Base-by-base conservation (phyloP, 2,113 vertebrate species). In the Microcebus murinus region DNA sequence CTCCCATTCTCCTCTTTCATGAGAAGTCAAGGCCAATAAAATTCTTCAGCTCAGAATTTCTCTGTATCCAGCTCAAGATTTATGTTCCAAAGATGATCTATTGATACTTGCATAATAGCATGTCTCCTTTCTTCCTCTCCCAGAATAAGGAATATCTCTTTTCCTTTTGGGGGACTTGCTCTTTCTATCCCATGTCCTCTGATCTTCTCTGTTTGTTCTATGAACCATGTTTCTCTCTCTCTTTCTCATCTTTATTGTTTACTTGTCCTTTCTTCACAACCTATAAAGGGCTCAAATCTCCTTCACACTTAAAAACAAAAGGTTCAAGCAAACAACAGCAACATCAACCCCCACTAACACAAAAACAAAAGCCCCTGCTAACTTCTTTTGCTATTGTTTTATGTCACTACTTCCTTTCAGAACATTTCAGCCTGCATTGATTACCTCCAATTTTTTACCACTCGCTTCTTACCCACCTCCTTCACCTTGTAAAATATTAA, bases 21-120 rank as follows among this genome's bases (percentile, higher is more conserved):
- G 65, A 80, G 63, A 74, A 12, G 63, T 83, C 36, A 89, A 87
- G 27, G 25, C 31, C 45, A 74, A 36, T 23, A 57, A 73, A 86
- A 91, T 79, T 88, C 59, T 79, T 93, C 29, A 70, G 34, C 23
- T 70, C 68, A 90, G 74, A 82, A 76, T 95, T 93, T 96, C 45
- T 95, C 52, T 92, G 34, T 73, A 59, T 52, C 42, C 48, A 96
- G 34, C 9, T 39, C 39, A 93, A 93, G 55, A 42, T 80, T 73
- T 82, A 68, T 73, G 63, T 77, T 79, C 18, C 55, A 63, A 87
- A 92, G 63, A 87, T 57, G 81, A 76, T 55, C 63, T 74, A 42
- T 48, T 76, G 57, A 50, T 87, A 93, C 29, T 90, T 85, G 74
- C 4, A 39, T 63, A 81, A 68, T 59, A 93, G 27, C 27, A 82